Conservation (phyloP, 2,113 vertebrate species). For the Acanthisitta chloris region DNA sequence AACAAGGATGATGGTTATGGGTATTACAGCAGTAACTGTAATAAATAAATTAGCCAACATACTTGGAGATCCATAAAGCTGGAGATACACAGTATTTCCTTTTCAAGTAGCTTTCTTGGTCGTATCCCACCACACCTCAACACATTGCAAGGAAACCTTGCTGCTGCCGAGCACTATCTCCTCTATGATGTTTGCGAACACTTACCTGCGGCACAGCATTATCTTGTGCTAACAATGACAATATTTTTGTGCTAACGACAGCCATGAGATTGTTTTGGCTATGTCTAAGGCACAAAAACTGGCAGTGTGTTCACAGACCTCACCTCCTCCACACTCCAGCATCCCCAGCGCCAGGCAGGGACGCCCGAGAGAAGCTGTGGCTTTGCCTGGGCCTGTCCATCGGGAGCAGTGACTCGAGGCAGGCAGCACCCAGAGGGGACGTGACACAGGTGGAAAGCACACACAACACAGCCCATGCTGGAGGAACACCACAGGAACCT, state of each 20-base stretch:
- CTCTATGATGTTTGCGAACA: not conserved
- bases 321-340: not conserved
- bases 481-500: not conserved
- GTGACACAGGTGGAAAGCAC: not conserved
- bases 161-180: not conserved
- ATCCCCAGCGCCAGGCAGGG: rapidly evolving
- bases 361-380: not conserved
- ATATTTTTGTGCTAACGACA: not conserved
- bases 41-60: not conserved
- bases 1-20: not conserved
- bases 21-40: not conserved
- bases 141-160: not conserved
- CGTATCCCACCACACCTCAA: not conserved
- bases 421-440: rapidly evolving
- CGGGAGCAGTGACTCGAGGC: not conserved
- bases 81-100: not conserved
- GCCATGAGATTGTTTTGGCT: not conserved
- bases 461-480: not conserved
- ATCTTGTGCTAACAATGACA: not conserved
- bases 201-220: not conserved
- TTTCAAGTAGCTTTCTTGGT: not conserved
- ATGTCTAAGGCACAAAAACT: not conserved
- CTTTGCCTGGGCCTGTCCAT: not conserved
- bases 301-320: not conserved
- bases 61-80: not conserved